A percentile compares a stretch with the other conserved stretches of the same genome.
phyloP scores from a whole-genome alignment of 2,797 vertebrate species.

The Florisuga fusca region DNA sequence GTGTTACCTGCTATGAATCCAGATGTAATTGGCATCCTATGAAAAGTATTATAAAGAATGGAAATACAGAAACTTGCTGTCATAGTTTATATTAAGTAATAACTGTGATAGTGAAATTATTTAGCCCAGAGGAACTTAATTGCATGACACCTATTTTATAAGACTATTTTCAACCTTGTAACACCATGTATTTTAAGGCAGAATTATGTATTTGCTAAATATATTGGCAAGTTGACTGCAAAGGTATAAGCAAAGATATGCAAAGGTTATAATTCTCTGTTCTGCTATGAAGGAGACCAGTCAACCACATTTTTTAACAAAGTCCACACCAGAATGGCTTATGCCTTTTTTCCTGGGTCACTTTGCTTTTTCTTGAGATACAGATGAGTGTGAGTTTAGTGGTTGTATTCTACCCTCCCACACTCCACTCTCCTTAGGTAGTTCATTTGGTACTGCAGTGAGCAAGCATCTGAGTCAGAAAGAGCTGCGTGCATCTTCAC shows the following conservation, averaged over 20 bases:
- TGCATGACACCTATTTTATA: not conserved
- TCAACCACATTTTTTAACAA: not conserved
- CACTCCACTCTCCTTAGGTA: not conserved
- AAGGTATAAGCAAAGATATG: not conserved
- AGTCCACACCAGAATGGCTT: not conserved
- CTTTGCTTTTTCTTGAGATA: not conserved
- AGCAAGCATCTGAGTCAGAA: not conserved
- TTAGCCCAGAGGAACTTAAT: not conserved
- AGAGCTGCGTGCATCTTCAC: not conserved
- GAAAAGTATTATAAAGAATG: not conserved
- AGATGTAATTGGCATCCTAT: not conserved
- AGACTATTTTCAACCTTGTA: not conserved
- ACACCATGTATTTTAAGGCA: not conserved
- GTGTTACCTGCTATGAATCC: not conserved
- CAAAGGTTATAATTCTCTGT: not conserved
- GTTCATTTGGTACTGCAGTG: not conserved
- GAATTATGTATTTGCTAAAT: not conserved
- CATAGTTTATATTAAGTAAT: not conserved
- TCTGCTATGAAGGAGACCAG: not conserved
- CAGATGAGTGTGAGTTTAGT: fast-evolving
- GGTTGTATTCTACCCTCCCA: not conserved
- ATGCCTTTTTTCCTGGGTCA: not conserved
- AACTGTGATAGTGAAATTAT: not conserved
- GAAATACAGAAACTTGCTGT: not conserved
- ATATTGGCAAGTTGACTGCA: not conserved